A percentile compares a stretch with the other conserved stretches of the same genome.
These are phyloP conservation scores for Chesias legatella DNA, from an alignment of 2,888 invertebrate genomes.

Conservation along the genomic window DNA sequence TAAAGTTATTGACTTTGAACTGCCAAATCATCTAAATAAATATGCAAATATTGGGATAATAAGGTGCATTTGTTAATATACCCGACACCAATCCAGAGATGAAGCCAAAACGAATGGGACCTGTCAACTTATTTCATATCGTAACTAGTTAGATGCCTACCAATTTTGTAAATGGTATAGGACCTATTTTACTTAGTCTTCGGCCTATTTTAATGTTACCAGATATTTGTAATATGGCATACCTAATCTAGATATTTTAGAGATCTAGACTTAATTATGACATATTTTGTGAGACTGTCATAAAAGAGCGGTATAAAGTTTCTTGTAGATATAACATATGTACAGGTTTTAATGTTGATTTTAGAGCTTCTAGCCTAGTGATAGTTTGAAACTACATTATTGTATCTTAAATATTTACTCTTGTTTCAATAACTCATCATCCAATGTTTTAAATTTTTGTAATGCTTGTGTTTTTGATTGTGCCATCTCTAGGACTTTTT, in stretches of 20 bases:
- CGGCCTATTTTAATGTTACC: neutral
- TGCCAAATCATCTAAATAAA: too few species aligned
- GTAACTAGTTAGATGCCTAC: conserved; percentile 48
- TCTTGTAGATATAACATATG: conserved; percentile 48
- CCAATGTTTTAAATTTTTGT: conserved; percentile 26
- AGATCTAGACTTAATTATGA: too few species aligned
- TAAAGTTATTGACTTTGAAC: too few species aligned
- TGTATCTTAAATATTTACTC: too few species aligned
- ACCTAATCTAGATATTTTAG: too few species aligned
- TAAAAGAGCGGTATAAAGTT: conserved; percentile 50
- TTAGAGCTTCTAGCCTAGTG: conserved; percentile 35
- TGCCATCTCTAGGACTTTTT: neutral
- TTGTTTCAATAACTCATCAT: too few species aligned
- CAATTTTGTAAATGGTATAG: conserved; percentile 19
- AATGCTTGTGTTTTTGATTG: conserved; percentile 25
- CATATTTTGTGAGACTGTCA: too few species aligned
- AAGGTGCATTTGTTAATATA: too few species aligned
- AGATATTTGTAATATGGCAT: too few species aligned
- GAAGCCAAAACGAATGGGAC: conserved; percentile 72
- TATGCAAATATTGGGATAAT: too few species aligned
- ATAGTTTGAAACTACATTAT: conserved; percentile 30
- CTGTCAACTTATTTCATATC: conserved; percentile 72
- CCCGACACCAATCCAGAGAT: conserved; percentile 39
- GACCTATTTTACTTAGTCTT: conserved; percentile 13
- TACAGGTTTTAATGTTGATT: conserved; percentile 39